Evolutionary conservation across 2,888 invertebrate species (phyloP).

Genomic region (Zelleria hepariella): DNA sequence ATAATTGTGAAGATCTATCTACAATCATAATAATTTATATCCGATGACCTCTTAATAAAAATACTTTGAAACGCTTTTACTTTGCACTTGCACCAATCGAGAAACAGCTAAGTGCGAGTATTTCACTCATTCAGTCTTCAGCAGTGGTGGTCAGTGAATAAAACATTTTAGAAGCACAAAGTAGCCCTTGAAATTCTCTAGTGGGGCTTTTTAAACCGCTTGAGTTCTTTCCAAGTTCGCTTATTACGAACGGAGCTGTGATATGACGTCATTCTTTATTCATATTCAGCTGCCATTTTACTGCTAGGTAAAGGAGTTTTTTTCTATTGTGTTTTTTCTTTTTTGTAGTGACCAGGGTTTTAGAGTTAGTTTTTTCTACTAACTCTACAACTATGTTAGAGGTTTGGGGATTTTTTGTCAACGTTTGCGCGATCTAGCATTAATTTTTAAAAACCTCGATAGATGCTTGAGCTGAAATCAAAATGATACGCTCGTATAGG

Average conservation of each 20-base stretch:
- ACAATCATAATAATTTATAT: no score
- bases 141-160: constrained; percentile 56
- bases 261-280: background rate
- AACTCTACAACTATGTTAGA: no score
- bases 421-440: no score
- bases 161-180: constrained; percentile 52
- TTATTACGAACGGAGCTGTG: background rate
- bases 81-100: constrained; percentile 27
- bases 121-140: constrained; percentile 62
- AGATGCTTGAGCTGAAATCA: no score
- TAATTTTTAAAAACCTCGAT: no score
- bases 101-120: constrained; percentile 13
- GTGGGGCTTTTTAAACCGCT: constrained; percentile 15
- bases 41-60: background rate
- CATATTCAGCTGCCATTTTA: background rate
- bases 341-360: no score
- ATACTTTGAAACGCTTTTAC: constrained; percentile 6
- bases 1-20: background rate
- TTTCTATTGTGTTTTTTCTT: no score
- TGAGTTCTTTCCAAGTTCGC: constrained; percentile 10
- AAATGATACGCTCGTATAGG: no score
- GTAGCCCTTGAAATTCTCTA: constrained; percentile 44
- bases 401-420: no score
- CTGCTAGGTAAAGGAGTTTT: no score
- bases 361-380: no score